Evolutionary conservation across 1,140 invertebrate genomes (phyloP).

Genomic region (Pinna nobilis): DNA sequence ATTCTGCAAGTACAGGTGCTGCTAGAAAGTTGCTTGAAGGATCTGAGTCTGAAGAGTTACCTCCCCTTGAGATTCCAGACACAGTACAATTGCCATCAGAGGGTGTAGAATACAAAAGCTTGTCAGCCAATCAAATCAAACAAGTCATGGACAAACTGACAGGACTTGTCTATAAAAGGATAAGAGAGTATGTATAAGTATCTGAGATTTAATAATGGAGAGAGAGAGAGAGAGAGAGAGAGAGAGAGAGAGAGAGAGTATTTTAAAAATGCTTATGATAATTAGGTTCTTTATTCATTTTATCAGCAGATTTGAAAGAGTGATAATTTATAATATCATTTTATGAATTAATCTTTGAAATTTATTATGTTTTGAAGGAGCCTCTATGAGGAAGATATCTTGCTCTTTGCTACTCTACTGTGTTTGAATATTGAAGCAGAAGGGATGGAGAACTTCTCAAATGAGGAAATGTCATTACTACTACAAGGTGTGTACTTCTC

Average conservation of each 20-base stretch:
- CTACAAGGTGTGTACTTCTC: slow-evolving; percentile 65
- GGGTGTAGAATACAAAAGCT: slow-evolving; percentile 64
- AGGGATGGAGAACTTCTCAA: slow-evolving; percentile 65
- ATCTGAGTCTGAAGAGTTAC: slow-evolving; percentile 61
- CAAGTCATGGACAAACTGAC: slow-evolving; percentile 70
- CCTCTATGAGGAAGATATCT: slow-evolving; percentile 67
- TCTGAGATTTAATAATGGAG: background rate
- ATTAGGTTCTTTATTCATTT: background rate
- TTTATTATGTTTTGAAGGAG: slow-evolving; percentile 52
- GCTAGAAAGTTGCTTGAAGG: slow-evolving; percentile 60
- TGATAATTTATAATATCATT: background rate
- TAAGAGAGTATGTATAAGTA: slow-evolving; percentile 62
- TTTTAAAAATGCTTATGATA: too few species aligned
- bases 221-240: too few species aligned
- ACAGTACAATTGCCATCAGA: slow-evolving; percentile 62
- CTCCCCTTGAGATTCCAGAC: slow-evolving; percentile 64
- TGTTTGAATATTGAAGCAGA: slow-evolving; percentile 71
- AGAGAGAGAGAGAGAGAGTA: too few species aligned
- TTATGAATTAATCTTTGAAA: background rate
- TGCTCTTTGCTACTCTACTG: slow-evolving; percentile 67
- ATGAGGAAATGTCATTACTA: slow-evolving; percentile 71
- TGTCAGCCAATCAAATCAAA: slow-evolving; percentile 66
- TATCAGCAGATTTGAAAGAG: background rate
- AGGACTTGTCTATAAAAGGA: slow-evolving; percentile 63
- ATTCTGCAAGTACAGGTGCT: slow-evolving; percentile 59